A percentile compares a stretch with the other conserved stretches of the same genome.
Evolutionary conservation across 2,797 vertebrate genomes (phyloP).

Genomic region (Bradypus variegatus): DNA sequence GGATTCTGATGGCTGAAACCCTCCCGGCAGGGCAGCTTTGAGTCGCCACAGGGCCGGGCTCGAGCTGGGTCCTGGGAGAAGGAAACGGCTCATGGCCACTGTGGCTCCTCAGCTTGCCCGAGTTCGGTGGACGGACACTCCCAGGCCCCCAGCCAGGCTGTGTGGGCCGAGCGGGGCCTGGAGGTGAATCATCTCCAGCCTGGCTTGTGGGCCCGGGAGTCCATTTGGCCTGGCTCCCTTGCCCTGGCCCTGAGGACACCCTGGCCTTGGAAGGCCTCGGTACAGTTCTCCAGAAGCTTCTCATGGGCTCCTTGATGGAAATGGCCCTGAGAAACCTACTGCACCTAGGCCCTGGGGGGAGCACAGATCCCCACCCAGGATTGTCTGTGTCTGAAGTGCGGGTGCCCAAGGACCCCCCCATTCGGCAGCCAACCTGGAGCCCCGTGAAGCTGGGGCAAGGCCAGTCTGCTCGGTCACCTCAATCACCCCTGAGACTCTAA

Average conservation of each 20-base stretch:
- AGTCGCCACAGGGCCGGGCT: too few species aligned
- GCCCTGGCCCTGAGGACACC: background rate
- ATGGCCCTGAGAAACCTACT: background rate
- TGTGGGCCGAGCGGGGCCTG: background rate
- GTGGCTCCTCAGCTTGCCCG: background rate
- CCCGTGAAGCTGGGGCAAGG: background rate
- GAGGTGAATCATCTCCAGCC: background rate
- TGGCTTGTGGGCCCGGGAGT: background rate
- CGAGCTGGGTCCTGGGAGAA: too few species aligned
- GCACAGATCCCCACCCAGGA: rapidly evolving
- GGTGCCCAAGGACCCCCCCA: background rate
- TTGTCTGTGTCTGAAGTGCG: background rate
- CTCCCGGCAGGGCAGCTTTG: background rate
- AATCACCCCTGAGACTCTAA: background rate
- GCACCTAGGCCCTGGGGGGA: background rate
- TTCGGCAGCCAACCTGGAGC: background rate
- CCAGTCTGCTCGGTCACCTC: rapidly evolving
- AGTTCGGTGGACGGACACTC: background rate
- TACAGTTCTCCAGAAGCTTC: background rate
- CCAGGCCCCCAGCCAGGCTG: background rate
- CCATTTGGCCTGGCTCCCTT: background rate
- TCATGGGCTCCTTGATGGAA: background rate
- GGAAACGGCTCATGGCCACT: background rate
- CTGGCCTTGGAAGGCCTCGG: background rate
- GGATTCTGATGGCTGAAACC: background rate